Conservation (phyloP, 2,797 vertebrate genomes). For the Chiloscyllium punctatum region DNA sequence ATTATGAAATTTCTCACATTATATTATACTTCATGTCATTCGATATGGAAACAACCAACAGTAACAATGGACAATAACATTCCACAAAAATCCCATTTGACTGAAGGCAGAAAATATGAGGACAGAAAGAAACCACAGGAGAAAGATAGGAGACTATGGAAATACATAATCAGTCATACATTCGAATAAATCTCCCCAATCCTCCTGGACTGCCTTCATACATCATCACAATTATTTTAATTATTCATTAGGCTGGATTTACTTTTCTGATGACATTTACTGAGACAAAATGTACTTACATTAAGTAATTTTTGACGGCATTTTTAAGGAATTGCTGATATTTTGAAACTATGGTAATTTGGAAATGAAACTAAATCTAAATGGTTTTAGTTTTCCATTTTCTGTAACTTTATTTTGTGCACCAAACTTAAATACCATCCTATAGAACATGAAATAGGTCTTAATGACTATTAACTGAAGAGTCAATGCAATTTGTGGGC, state of each 20-base stretch:
- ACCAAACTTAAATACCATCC: background rate
- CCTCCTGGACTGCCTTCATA: background rate
- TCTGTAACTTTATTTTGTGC: background rate
- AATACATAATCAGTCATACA: background rate
- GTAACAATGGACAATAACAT: background rate
- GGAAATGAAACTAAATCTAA: background rate
- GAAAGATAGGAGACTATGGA: background rate
- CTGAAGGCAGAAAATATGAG: background rate
- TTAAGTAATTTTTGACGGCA: background rate
- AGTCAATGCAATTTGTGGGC: constrained; percentile 23
- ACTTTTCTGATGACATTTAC: background rate
- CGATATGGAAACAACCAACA: background rate
- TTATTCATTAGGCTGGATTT: background rate
- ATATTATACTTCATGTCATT: background rate
- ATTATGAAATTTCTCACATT: background rate
- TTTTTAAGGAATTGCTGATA: background rate
- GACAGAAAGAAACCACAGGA: background rate
- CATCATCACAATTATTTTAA: background rate
- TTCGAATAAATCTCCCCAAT: background rate
- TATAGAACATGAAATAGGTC: background rate
- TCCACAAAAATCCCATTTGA: background rate
- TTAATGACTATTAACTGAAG: background rate
- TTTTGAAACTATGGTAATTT: background rate
- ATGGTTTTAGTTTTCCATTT: constrained; percentile 3
- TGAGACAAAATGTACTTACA: background rate